Percentiles rank a stretch among this genome's conserved stretches.
Conservation (phyloP, 2,888 invertebrate genomes). For the Synergus japonicus region DNA sequence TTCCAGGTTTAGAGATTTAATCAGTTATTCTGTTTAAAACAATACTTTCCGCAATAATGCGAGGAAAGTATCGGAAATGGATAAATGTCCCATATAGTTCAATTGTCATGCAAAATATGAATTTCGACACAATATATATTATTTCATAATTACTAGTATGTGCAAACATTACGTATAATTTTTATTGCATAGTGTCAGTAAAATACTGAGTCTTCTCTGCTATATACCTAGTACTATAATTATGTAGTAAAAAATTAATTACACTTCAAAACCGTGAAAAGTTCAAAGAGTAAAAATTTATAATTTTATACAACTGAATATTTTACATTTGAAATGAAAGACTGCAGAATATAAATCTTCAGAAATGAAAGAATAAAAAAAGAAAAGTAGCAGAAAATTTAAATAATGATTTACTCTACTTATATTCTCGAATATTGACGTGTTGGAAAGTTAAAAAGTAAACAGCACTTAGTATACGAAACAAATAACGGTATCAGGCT, state of each 20-base stretch:
- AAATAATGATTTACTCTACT: conserved; percentile 8
- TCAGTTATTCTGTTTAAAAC: neutral
- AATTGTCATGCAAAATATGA: neutral
- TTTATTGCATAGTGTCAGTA: neutral
- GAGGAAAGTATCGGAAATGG: neutral
- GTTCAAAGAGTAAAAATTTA: neutral
- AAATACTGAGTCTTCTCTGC: neutral
- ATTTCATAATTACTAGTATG: neutral
- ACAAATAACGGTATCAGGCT: neutral
- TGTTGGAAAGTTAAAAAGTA: too few species aligned
- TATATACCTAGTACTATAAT: neutral
- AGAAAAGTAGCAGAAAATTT: neutral
- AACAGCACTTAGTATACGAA: conserved; percentile 5
- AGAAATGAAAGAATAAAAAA: neutral
- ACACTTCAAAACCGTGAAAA: too few species aligned
- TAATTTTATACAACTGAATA: neutral
- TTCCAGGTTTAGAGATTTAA: neutral
- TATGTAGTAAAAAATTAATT: neutral
- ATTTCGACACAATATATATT: neutral
- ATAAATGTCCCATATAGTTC: conserved; percentile 7
- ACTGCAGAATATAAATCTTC: conserved; percentile 16
- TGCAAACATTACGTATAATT: neutral
- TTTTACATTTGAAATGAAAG: conserved; percentile 6
- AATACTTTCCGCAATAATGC: neutral
- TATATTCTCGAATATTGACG: neutral